These are phyloP conservation scores for Elaphurus davidianus DNA, from an alignment of 2,113 vertebrate genomes.

Conservation along the genomic window DNA sequence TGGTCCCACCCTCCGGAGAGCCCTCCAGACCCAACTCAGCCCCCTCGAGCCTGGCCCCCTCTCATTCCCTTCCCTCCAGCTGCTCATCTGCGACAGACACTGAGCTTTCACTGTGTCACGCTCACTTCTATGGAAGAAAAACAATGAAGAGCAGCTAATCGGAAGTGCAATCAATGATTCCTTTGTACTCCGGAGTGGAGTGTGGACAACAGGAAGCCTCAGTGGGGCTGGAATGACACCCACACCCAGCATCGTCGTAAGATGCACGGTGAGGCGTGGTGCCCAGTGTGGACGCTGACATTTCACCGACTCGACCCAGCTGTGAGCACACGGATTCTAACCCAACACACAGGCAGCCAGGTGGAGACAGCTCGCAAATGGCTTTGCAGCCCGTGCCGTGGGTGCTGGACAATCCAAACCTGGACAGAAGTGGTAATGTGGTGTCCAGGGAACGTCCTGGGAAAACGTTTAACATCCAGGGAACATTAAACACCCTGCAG, in stretches of 20 bases:
- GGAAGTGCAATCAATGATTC: not conserved
- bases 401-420: not conserved
- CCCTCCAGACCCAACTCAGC: not conserved
- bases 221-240: not conserved
- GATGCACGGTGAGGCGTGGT: not conserved
- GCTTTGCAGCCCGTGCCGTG: not conserved
- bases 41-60: fast-evolving
- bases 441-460: not conserved
- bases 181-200: not conserved
- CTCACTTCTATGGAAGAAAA: not conserved
- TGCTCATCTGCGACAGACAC: not conserved
- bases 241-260: not conserved
- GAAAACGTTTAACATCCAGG: not conserved
- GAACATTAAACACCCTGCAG: not conserved
- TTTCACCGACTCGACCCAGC: not conserved
- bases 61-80: not conserved
- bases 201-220: not conserved
- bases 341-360: not conserved
- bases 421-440: not conserved
- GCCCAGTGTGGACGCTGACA: no score
- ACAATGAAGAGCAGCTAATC: not conserved
- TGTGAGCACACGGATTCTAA: not conserved
- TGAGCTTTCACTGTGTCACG: not conserved
- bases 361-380: not conserved
- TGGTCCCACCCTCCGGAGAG: fast-evolving